Evolutionary conservation across 1,140 invertebrate species (phyloP).

Genomic region (Drosophila persimilis): DNA sequence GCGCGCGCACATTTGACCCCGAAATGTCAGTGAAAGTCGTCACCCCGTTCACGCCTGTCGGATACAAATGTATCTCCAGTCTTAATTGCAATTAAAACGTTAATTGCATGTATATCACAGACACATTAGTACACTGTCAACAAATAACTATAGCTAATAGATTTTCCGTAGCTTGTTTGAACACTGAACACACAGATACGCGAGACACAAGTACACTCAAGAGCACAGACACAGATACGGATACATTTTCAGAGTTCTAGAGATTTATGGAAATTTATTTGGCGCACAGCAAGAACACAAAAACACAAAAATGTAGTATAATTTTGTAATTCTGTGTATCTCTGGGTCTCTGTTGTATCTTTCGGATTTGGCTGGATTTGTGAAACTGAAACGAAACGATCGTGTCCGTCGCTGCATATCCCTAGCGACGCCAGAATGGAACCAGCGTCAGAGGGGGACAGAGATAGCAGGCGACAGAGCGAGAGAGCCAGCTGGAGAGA

Average conservation of each 20-base stretch:
- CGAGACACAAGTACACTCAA: not conserved
- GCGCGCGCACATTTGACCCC: slow-evolving; percentile 65
- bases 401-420: slow-evolving; percentile 66
- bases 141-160: slow-evolving; percentile 16
- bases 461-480: slow-evolving; percentile 28
- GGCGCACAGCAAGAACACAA: slow-evolving; percentile 13
- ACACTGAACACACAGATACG: not conserved
- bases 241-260: slow-evolving; percentile 24
- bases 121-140: slow-evolving; percentile 33
- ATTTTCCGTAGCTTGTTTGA: slow-evolving; percentile 2
- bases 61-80: slow-evolving; percentile 67
- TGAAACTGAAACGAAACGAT: slow-evolving; percentile 82
- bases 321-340: slow-evolving; percentile 53
- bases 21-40: slow-evolving; percentile 74
- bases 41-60: slow-evolving; percentile 53
- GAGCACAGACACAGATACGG: slow-evolving; percentile 1
- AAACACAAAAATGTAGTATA: slow-evolving; percentile 49
- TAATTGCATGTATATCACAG: slow-evolving; percentile 55
- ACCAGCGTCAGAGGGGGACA: slow-evolving; percentile 29
- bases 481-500: slow-evolving; percentile 21
- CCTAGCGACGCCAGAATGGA: slow-evolving; percentile 51
- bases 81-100: slow-evolving; percentile 43
- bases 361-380: slow-evolving; percentile 72
- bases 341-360: slow-evolving; percentile 78
- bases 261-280: slow-evolving; percentile 62